Evolutionary conservation across 2,797 vertebrate genomes (phyloP).

Genomic region (Centropyge bicolor): DNA sequence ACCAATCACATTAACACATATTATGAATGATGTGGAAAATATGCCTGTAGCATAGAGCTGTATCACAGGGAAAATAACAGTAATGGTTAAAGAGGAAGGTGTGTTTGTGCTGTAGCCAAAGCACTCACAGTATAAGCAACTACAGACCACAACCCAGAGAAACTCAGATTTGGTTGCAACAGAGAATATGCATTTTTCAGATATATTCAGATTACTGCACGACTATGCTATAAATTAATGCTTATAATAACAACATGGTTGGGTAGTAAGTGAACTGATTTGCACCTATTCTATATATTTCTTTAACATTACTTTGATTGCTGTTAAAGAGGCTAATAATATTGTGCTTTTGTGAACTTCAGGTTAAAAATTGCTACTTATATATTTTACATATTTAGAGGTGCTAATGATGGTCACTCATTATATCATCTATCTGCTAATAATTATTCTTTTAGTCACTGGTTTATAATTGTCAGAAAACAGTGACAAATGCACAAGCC

Average conservation of each 20-base stretch:
- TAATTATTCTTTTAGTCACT: neutral
- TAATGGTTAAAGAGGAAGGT: slow-evolving; percentile 3
- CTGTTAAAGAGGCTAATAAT: no score
- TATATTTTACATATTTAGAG: no score
- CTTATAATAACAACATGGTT: neutral
- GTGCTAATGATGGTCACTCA: no score
- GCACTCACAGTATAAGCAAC: neutral
- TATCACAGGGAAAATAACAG: slow-evolving; percentile 36
- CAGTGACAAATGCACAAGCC: no score
- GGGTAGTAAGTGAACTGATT: neutral
- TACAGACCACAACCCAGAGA: neutral
- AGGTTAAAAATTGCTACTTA: no score
- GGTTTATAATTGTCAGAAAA: no score
- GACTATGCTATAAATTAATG: neutral
- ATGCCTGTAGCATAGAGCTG: slow-evolving; percentile 32
- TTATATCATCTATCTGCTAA: no score
- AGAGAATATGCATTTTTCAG: neutral
- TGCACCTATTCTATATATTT: neutral
- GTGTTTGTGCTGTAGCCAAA: slow-evolving; percentile 29
- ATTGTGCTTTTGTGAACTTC: no score
- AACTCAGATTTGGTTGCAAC: neutral
- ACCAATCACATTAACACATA: slow-evolving; percentile 53
- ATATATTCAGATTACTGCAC: neutral
- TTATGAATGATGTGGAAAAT: slow-evolving; percentile 68
- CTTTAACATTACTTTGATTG: no score